Base-by-base conservation (phyloP, 2,888 invertebrate genomes). In the Eristalinus aeneus region DNA sequence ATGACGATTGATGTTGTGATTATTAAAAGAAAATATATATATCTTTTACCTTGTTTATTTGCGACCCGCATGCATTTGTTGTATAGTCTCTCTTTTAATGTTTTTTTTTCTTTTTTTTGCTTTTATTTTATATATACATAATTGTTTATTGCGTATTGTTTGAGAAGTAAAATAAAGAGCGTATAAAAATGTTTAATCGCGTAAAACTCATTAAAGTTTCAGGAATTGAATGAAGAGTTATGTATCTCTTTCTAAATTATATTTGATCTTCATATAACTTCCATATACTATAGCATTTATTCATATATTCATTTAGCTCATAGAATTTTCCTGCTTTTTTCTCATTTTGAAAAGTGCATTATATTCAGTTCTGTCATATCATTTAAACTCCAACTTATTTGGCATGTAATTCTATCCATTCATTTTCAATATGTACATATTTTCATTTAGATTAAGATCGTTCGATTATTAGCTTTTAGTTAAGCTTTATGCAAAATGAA, bases 101-200 rank as follows among this genome's bases (percentile, higher is more conserved):
- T n/a, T n/a, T n/a, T n/a, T n/a, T 61, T 81, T 76, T 78, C 61
- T 81, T 79, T 76, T 60, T 65, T 64, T 46, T 75, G 39, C 60
- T 79, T 83, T 84, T 82, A 16, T 73, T 78, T 79, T 76, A 64
- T 74, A 63, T 71, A 92, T 46, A 6, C 8, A 16, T 16, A 46
- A 46, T 16, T 46, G 46, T 46, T 46, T 46, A 46, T 46, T 46
- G 46, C 46, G 46, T 46, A 93, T 39, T 65, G 63, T 56, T 58
- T 65, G 27, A 27, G 8, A 34, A 64, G 56, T 54, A 58, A 60
- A 39, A 3, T 27, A 65, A 32, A 53, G 61, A 67, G 27, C 34
- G 39, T 46, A 68, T 32, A 71, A 61, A 61, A 53, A 84, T 67
- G 61, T 67, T 75, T 80, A 27, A 53, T 53, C 60, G 64, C 46